A percentile compares a stretch with the other conserved stretches of the same genome.
Evolutionary conservation across 2,888 invertebrate species (phyloP).

Genomic region (Stegana nigrithorax): DNA sequence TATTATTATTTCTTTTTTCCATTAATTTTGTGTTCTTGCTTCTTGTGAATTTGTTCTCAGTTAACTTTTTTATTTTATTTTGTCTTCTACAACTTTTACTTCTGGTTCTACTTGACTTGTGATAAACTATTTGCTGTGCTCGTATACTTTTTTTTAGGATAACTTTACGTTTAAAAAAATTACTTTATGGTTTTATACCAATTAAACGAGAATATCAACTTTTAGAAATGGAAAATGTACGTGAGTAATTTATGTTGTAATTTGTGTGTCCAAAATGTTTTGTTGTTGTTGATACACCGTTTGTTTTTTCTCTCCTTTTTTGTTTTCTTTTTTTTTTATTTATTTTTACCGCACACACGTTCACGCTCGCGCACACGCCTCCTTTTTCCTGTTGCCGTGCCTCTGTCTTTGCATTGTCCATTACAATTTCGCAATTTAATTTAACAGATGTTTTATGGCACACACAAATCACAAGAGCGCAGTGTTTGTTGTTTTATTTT

Average conservation of each 20-base stretch:
- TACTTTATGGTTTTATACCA: constrained; percentile 63
- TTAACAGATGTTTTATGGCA: constrained; percentile 12
- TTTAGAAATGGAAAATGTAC: constrained; percentile 60
- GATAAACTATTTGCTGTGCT: constrained; percentile 15
- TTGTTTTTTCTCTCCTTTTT: too few species aligned
- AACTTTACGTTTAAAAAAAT: constrained; percentile 61
- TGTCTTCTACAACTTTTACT: not conserved
- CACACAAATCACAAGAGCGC: constrained; percentile 14
- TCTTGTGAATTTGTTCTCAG: not conserved
- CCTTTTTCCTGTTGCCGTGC: not conserved
- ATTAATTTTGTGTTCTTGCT: too few species aligned
- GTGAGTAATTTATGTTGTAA: constrained; percentile 50
- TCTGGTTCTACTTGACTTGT: too few species aligned
- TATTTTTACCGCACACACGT: constrained; percentile 6
- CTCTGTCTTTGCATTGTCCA: too few species aligned
- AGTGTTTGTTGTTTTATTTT: not conserved
- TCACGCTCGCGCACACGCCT: constrained; percentile 14
- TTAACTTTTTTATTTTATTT: not conserved
- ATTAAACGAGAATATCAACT: constrained; percentile 62
- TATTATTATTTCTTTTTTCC: too few species aligned
- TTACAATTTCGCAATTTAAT: too few species aligned
- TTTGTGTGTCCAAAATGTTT: not conserved
- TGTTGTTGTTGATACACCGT: not conserved
- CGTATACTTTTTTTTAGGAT: constrained; percentile 43
- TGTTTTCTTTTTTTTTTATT: constrained; percentile 27